Evolutionary conservation across 2,888 invertebrate genomes (phyloP), one percentile per base, ranked within the genome.

Genomic region (Drosophila acutilabella): DNA sequence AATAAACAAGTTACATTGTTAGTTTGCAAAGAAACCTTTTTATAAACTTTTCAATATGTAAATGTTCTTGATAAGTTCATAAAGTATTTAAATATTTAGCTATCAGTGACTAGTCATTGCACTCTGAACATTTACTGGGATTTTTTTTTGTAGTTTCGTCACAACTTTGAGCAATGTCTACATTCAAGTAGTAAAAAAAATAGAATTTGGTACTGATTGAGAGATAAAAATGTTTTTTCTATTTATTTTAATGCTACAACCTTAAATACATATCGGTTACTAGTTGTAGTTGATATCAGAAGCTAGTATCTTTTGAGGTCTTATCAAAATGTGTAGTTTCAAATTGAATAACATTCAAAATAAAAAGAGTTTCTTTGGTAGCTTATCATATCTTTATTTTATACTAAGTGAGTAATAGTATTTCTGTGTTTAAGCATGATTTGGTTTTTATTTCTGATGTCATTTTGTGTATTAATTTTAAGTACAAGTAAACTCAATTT

Each of bases 301-400:
- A 45, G n/a, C 23, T 38, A 47, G 33, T 54, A 40, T 68, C 16
- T 44, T 33, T 60, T 13, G 13, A 36, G 16, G n/a, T 20, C 50
- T 60, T 74, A 74, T 70, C 57, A 20, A 13, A 2, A 13, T 64
- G 26, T 59, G 11, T 44, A 13, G 33, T 2, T 11, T 11, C 6
- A 36, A 56, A 44, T 42, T 20, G 10, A 33, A 18, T 44, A 44
- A 44, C 7, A 33, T 45, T 45, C 20, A 20, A 20, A 20, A 26
- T n/a, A 18, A 16, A 16, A 20, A 4, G 7, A 23, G 45, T 40
- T 38, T 20, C 11, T 48, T 8, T 52, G 4, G 2, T n/a, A 40
- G 16, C 54, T 68, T 59, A 58, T 72, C 68, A 41, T 58, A 54
- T 50, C 26, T 58, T n/a, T 4, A n/a, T 16, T 20, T 38, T 42